Evolutionary conservation across 2,113 vertebrate genomes (phyloP).

Genomic region (Antigone vipio): DNA sequence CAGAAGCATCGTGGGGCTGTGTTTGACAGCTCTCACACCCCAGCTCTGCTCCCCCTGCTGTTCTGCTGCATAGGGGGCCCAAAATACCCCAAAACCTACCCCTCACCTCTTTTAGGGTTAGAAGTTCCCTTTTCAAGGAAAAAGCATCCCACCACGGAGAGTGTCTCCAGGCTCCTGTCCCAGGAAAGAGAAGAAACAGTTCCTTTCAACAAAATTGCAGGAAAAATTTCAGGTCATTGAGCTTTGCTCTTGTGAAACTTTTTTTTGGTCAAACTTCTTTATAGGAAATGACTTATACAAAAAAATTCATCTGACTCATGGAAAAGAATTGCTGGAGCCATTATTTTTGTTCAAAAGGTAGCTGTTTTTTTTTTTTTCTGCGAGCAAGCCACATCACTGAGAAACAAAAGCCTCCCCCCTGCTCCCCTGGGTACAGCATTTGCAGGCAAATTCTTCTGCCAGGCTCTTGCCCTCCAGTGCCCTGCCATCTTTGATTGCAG

Average conservation of each 20-base stretch:
- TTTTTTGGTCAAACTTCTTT: neutral
- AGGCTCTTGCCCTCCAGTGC: neutral
- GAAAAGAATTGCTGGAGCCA: neutral
- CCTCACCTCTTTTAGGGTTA: neutral
- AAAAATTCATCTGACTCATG: neutral
- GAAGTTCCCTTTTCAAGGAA: neutral
- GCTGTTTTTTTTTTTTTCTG: neutral
- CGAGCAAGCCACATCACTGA: rapidly evolving
- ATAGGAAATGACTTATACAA: neutral
- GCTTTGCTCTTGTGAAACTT: neutral
- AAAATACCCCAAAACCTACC: neutral
- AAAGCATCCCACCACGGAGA: neutral
- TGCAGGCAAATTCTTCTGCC: neutral
- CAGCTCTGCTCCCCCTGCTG: neutral
- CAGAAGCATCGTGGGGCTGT: rapidly evolving
- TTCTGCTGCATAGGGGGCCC: neutral
- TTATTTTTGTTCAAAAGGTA: neutral
- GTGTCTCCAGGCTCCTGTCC: neutral
- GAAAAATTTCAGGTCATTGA: neutral
- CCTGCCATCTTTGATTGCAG: rapidly evolving
- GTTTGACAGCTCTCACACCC: neutral
- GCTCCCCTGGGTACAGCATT: neutral
- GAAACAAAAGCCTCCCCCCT: neutral
- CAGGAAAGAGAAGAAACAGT: neutral
- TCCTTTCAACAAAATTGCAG: neutral